Base-by-base conservation (phyloP, 2,113 vertebrate species). In the Dolichallabes microphthalmus region DNA sequence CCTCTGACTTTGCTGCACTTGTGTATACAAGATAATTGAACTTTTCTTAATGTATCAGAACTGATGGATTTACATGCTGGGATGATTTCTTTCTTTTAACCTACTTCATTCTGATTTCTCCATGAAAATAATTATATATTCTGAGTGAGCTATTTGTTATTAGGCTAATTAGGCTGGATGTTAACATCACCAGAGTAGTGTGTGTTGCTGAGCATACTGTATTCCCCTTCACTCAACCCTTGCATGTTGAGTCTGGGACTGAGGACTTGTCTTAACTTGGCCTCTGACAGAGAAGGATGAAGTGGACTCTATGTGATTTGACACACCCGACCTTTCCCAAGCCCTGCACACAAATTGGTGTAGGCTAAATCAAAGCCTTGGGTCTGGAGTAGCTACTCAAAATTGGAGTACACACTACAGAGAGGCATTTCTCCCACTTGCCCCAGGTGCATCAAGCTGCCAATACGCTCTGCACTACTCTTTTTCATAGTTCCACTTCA, bases 321-420 rank as follows among this genome's bases (percentile, higher is more conserved):
- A 78, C 45, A 63, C 73, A 57, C 74, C 77, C 82, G 60, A 85
- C 83, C 78, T 80, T 88, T 91, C 89, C 89, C 89, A 91, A 88
- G 88, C 88, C 89, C 89, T 85, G 50, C 77, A 57, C 61, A 88
- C 78, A 74, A 68, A 84, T 76, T 83, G 50, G 82, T 73, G 75
- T 19, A 90, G 86, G 82, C 83, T 81, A 58, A 71, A 74, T 80
- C 81, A 69, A 86, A 87, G 83, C 87, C 84, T 75, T 57, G 75
- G 69, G 64, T 45, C 73, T 82, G 19, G 39, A 86, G 68, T 79
- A 87, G 80, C 22, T 85, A 64, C 80, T 90, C 27, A 60, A 75
- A 86, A 85, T 84, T 71, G 76, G 60, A n/a, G 82, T 89, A 84
- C 79, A 86, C 85, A 81, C 50, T 66, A 69, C 57, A 52, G 66